These are phyloP conservation scores for Drosophila miranda DNA, from an alignment of 1,140 invertebrate genomes.

Conservation along the genomic window DNA sequence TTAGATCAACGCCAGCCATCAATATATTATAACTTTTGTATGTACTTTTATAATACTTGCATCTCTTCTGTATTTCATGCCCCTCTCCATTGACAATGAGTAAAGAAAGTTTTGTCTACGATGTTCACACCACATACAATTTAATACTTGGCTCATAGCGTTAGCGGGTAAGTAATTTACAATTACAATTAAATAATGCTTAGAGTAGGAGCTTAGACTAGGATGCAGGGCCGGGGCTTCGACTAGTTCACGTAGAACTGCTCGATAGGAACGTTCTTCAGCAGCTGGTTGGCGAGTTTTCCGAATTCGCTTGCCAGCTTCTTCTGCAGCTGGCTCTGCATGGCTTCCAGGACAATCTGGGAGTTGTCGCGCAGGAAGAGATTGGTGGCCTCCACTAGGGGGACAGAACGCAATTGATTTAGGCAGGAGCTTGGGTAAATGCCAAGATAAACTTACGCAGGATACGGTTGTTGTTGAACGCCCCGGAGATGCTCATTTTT, in stretches of 20 bases:
- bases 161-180: conserved; percentile 43
- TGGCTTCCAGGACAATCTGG: conserved; percentile 87
- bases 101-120: neutral
- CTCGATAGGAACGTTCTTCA: conserved; percentile 86
- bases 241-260: conserved; percentile 83
- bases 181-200: conserved; percentile 65
- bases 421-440: neutral
- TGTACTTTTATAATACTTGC: too few species aligned
- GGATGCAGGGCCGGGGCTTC: neutral
- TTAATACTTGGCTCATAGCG: conserved; percentile 67
- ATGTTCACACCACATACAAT: conserved; percentile 43
- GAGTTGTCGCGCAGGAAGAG: conserved; percentile 88
- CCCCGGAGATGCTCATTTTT: conserved; percentile 86
- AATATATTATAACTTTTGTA: too few species aligned
- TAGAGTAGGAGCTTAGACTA: conserved; percentile 19
- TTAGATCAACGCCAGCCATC: too few species aligned
- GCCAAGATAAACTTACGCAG: conserved; percentile 84
- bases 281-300: conserved; percentile 86
- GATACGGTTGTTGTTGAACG: conserved; percentile 88
- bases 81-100: too few species aligned
- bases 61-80: too few species aligned
- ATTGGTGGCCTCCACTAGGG: conserved; percentile 88
- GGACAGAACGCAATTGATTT: neutral
- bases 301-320: conserved; percentile 86
- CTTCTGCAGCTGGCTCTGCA: conserved; percentile 87